Base-by-base conservation (phyloP, 2,888 invertebrate genomes). In the Scaptomyza polygonia region DNA sequence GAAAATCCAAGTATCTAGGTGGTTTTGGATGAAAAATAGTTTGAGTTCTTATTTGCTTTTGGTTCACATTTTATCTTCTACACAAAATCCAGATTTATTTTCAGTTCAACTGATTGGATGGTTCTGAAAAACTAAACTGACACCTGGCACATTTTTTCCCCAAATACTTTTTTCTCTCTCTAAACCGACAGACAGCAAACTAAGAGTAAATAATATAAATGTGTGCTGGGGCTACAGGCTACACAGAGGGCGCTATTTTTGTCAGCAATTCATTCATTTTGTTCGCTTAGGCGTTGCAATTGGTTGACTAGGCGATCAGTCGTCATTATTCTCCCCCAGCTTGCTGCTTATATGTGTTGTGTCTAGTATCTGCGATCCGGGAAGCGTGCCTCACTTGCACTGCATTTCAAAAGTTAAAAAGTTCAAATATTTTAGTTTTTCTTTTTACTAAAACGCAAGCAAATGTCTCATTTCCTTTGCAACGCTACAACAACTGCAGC, bases 361-460 rank as follows among this genome's bases (percentile, higher is more conserved):
- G 18, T 51, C 42, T 42, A 9, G 16, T 27, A 18, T 8, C 43
- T 36, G 8, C 34, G 49, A 59, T 59, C 67, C 66, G 72, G 73
- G 71, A 85, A 79, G 79, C 80, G 83, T 79, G 79, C 79, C 58
- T 65, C 70, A 59, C 54, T 51, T 67, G 75, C 59, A 75, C 77
- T 69, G 80, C 81, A 68, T 80, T 83, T 80, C 58, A 79, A 82
- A 84, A 86, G 85, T 79, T 84, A 86, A 84, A 84, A 84, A 84
- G 86, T 84, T 84, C 82, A 86, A 81, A 86, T 81, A 72, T 78
- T 85, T 86, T 76, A n/a, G 1, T 5, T 25, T 25, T 25, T 36
- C 7, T n/a, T 29, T 30, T 72, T 51, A 48, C 62, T 42, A 51
- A 74, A 68, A 70, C 74, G 69, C 72, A 54, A 77, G 82, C 84